Conservation (phyloP, 2,888 invertebrate species). For the Maniola hyperantus region DNA sequence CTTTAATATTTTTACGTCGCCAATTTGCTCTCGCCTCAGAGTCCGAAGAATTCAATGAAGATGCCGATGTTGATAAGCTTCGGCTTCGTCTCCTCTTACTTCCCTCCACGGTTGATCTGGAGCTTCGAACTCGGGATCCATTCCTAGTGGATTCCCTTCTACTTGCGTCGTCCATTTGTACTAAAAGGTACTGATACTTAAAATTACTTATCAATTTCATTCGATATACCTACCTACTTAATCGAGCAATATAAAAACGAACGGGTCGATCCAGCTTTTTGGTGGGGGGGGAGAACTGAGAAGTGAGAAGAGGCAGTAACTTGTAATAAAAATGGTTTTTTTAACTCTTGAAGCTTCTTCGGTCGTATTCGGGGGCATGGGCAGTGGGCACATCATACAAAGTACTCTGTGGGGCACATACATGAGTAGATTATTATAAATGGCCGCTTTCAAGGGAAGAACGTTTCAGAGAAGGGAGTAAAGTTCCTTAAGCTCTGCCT, state of each 20-base stretch:
- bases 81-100: constrained; percentile 13
- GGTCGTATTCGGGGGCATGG: too few relatives aligned
- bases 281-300: too few relatives aligned
- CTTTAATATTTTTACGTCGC: constrained; percentile 20
- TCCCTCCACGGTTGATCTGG: not conserved
- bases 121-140: not conserved
- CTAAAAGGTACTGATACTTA: constrained; percentile 13
- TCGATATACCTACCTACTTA: not conserved
- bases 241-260: constrained; percentile 5
- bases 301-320: too few relatives aligned
- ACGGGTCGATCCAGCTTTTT: not conserved
- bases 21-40: constrained; percentile 22
- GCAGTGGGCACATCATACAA: too few relatives aligned
- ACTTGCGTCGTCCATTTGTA: constrained; percentile 17
- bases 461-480: too few relatives aligned
- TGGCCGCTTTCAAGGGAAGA: too few relatives aligned
- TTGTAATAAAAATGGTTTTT: too few relatives aligned
- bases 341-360: too few relatives aligned
- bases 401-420: too few relatives aligned
- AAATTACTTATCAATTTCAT: constrained; percentile 20
- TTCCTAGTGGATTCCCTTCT: not conserved
- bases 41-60: constrained; percentile 19
- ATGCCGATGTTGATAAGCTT: constrained; percentile 16
- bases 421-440: too few relatives aligned
- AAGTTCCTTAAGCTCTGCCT: too few relatives aligned